A percentile compares a stretch with the other conserved stretches of the same genome.
These are phyloP conservation scores for Gnathonemus echidnorhynchus DNA, from an alignment of 2,113 vertebrate species.

Conservation along the genomic window DNA sequence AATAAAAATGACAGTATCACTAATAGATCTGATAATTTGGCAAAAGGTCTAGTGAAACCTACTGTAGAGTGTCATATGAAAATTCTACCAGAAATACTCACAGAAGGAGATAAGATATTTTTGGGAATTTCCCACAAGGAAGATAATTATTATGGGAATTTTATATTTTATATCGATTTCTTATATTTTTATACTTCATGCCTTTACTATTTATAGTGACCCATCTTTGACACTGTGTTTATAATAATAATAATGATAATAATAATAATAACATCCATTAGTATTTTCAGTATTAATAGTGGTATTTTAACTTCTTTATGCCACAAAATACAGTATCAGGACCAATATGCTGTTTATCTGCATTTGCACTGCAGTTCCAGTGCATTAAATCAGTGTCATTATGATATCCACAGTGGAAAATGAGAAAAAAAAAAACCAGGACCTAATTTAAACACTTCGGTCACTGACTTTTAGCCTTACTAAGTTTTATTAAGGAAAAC, in stretches of 20 bases:
- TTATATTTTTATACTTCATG: neutral
- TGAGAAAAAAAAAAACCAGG: neutral
- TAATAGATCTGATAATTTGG: neutral
- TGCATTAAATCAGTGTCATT: neutral
- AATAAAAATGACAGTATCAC: neutral
- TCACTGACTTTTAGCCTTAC: neutral
- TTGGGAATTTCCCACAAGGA: neutral
- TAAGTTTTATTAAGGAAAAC: conserved; percentile 2
- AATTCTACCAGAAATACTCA: neutral
- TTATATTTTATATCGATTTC: neutral
- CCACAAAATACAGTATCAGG: neutral
- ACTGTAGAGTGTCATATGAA: neutral
- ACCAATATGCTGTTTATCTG: neutral
- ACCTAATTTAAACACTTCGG: neutral
- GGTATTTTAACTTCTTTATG: neutral
- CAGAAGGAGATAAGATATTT: neutral
- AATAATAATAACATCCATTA: neutral
- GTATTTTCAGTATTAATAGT: neutral
- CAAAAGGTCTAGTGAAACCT: neutral
- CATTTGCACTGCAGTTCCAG: neutral
- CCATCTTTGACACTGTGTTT: neutral
- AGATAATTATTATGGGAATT: neutral
- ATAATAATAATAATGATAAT: neutral
- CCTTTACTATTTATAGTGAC: neutral
- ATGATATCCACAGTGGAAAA: neutral